These are phyloP conservation scores for Arnoldichthys spilopterus DNA, from an alignment of 2,797 vertebrate genomes.

Conservation along the genomic window DNA sequence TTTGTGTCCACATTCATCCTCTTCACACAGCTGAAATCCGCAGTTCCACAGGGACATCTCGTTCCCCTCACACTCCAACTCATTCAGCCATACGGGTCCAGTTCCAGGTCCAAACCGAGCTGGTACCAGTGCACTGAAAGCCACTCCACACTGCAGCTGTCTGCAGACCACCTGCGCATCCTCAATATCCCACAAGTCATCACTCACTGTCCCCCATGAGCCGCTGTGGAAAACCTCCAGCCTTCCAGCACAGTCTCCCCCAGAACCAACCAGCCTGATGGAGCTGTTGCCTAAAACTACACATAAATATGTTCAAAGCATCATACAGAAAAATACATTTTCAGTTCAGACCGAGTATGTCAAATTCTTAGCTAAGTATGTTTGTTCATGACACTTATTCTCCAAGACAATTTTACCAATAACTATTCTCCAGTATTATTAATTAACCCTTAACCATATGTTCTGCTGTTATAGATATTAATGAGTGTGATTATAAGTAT, in stretches of 20 bases:
- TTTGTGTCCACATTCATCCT: constrained; percentile 24
- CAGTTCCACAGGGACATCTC: constrained; percentile 4
- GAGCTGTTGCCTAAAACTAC: neutral
- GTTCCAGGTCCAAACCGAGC: neutral
- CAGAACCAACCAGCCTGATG: constrained; percentile 10
- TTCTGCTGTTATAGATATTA: too few relatives aligned
- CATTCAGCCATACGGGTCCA: constrained; percentile 15
- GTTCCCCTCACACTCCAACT: constrained; percentile 6
- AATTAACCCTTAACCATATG: too few relatives aligned
- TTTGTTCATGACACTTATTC: too few relatives aligned
- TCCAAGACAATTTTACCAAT: too few relatives aligned
- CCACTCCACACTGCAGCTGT: constrained; percentile 29
- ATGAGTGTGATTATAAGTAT: too few relatives aligned
- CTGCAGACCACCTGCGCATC: too few relatives aligned
- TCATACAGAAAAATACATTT: neutral
- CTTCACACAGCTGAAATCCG: neutral
- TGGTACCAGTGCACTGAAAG: constrained; percentile 10
- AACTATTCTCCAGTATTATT: too few relatives aligned
- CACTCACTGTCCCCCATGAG: too few relatives aligned
- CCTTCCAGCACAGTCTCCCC: constrained; percentile 7
- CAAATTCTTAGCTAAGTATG: neutral
- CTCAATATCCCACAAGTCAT: too few relatives aligned
- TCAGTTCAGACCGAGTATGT: neutral
- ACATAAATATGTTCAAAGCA: neutral
- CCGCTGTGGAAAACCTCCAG: too few relatives aligned